Evolutionary conservation across 2,888 invertebrate species (phyloP), one percentile per base, ranked within the genome.

Genomic region (Synanthedon andrenaeformis): DNA sequence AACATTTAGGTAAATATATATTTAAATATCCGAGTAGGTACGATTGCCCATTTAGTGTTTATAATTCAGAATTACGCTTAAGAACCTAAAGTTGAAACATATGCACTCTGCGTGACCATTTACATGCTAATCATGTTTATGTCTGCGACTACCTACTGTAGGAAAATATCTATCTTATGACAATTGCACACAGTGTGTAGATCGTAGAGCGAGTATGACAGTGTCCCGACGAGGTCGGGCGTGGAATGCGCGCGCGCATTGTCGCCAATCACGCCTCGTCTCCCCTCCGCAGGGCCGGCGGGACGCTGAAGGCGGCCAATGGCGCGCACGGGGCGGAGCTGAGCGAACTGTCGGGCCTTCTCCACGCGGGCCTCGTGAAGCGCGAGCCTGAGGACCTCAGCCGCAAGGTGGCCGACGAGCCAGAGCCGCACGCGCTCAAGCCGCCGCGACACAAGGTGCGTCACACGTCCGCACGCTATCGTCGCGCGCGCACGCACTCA

Each of bases 381-480:
- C 90, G 93, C 77, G 94, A 94, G 83, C 94, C 94, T 70, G 94
- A 94, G 88, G 94, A 94, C 80, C 89, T 94, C 65, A 93, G 93
- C 89, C 90, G 91, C 79, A 91, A 91, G 87, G 84, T 90, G 80
- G 89, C 89, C 78, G 89, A 89, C 77, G 89, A 89, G 79, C 90
- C 90, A 70, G 79, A 82, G 77, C 76, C 83, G 83, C 86, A 89
- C 88, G 82, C 90, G 90, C 76, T 89, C 89, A 77, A 89, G 90
- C 82, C 88, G 89, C 80, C 80, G 82, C 83, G 90, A 81, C 90
- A 90, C 76, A 91, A 91, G 90, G 90, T 91, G 87, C 88, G 88
- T 87, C 87, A 87, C 83, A 84, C 80, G 82, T 82, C 69, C 82
- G 85, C 72, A 78, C 82, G 84, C 84, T 78, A 84, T 81, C 86